A percentile compares a stretch with the other conserved stretches of the same genome.
phyloP scores from a whole-genome alignment of 2,113 vertebrate species.

The Cynopterus brachyotis region DNA sequence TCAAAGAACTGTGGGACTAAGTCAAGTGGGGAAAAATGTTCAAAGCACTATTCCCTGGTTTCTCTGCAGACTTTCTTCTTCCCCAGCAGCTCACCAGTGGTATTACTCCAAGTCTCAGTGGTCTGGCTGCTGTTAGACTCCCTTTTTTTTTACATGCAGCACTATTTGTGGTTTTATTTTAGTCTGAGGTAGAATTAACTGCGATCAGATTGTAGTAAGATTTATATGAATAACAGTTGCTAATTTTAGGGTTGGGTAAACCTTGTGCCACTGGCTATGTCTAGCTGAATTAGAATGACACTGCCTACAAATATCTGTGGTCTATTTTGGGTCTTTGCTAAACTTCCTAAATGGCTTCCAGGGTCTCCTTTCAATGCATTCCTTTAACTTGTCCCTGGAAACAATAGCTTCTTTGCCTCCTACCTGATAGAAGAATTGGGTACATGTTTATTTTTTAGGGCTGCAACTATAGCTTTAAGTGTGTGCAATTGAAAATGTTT shows the following conservation, averaged over 20 bases:
- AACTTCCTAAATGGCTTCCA: constrained; percentile 72
- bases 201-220: constrained; percentile 74
- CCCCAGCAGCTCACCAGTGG: not conserved
- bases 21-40: not conserved
- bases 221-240: constrained; percentile 78
- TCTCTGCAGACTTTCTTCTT: constrained; percentile 47
- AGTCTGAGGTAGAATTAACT: constrained; percentile 76
- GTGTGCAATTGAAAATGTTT: constrained; percentile 60
- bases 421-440: constrained; percentile 30
- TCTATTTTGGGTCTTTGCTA: constrained; percentile 69
- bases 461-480: constrained; percentile 65
- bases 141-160: constrained; percentile 58
- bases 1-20: constrained; percentile 63
- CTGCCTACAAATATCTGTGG: constrained; percentile 64
- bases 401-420: not conserved
- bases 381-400: constrained; percentile 66
- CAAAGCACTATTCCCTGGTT: constrained; percentile 52
- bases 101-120: constrained; percentile 14
- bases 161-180: constrained; percentile 68
- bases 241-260: constrained; percentile 64
- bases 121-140: constrained; percentile 59
- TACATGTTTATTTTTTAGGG: constrained; percentile 13
- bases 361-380: constrained; percentile 76
- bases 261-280: constrained; percentile 54
- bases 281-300: constrained; percentile 67